These are phyloP conservation scores for Oscarella lobularis DNA, from an alignment of 37 sponge, comb jelly and placozoan genomes.

Conservation along the genomic window DNA sequence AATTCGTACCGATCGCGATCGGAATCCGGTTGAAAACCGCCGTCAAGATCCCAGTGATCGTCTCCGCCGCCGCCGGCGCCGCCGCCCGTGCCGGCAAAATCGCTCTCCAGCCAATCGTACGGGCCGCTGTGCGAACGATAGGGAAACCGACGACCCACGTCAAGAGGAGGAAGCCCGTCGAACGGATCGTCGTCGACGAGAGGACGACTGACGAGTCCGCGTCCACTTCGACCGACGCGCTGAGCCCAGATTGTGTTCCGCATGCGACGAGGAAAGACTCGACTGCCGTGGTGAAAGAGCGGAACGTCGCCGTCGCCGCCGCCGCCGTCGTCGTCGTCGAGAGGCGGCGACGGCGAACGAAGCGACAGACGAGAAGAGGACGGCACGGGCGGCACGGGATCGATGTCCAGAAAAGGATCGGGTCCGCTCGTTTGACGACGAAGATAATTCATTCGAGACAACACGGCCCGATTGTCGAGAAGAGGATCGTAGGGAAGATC, in stretches of 20 bases:
- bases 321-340: not conserved
- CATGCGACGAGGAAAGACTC: not conserved
- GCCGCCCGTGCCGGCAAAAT: not conserved
- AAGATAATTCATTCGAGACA: too few species aligned
- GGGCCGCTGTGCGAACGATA: not conserved
- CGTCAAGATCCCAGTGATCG: too few species aligned
- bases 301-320: not conserved
- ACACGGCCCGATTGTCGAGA: too few species aligned
- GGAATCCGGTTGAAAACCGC: not conserved
- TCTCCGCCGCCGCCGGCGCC: too few species aligned
- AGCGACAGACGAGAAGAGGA: too few species aligned
- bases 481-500: too few species aligned
- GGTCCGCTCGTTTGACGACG: too few species aligned
- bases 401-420: too few species aligned
- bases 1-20: not conserved
- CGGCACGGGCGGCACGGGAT: too few species aligned
- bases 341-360: too few species aligned
- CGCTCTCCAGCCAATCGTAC: not conserved
- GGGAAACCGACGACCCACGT: not conserved
- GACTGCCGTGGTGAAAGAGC: slow-evolving; percentile 1
- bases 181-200: not conserved
- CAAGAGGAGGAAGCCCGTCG: not conserved
- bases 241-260: not conserved
- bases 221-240: not conserved
- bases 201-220: not conserved